Evolutionary conservation across 1,140 invertebrate genomes (phyloP).

Genomic region (Helicoverpa armigera): DNA sequence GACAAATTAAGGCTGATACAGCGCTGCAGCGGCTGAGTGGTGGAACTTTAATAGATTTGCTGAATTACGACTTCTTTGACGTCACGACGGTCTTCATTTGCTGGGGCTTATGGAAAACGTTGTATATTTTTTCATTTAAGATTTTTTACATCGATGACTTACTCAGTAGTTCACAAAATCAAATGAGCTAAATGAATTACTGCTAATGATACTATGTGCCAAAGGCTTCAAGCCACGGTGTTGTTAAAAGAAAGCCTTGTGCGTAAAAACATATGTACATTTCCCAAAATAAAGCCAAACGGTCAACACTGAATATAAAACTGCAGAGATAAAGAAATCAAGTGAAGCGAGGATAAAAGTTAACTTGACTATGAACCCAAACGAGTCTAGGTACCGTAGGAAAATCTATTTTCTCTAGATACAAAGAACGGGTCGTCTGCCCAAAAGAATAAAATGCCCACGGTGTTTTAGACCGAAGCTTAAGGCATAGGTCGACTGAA

Average conservation of each 20-base stretch:
- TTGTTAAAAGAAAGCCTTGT: background rate
- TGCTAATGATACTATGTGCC: too few species aligned
- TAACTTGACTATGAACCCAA: slow-evolving; percentile 39
- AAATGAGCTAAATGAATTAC: background rate
- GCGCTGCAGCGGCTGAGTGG: slow-evolving; percentile 25
- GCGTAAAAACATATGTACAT: background rate
- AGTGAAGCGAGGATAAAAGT: slow-evolving; percentile 15
- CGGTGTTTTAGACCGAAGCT: slow-evolving; percentile 36
- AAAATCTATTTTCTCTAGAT: slow-evolving; percentile 48
- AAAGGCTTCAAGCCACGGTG: too few species aligned
- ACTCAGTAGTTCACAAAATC: background rate
- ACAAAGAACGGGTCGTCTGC: slow-evolving; percentile 41
- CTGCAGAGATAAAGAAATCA: slow-evolving; percentile 6
- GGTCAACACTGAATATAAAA: too few species aligned
- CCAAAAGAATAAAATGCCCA: slow-evolving; percentile 51
- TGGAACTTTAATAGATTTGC: slow-evolving; percentile 21
- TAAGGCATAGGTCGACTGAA: slow-evolving; percentile 22
- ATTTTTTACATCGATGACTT: too few species aligned
- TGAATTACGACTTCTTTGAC: slow-evolving; percentile 12
- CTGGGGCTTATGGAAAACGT: too few species aligned
- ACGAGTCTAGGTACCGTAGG: slow-evolving; percentile 27
- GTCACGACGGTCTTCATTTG: background rate
- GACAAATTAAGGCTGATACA: slow-evolving; percentile 28
- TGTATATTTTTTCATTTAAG: too few species aligned
- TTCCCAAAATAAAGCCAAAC: background rate